Base-by-base conservation (phyloP, 2,888 invertebrate species). In the Coelogynopora nodosa region DNA sequence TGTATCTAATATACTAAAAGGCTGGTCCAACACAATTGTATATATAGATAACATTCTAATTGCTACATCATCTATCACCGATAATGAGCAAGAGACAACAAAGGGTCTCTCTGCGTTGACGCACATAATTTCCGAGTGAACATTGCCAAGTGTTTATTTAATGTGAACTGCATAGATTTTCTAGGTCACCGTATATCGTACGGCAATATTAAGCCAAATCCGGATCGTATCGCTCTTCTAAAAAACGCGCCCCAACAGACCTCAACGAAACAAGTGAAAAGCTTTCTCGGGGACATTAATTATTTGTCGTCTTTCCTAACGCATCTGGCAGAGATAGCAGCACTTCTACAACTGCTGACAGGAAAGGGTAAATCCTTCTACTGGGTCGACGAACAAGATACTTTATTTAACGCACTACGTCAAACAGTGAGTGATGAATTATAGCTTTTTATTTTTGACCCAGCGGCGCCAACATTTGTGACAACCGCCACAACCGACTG, bases 1-100 rank as follows among this genome's bases (percentile, higher is more conserved):
- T 27, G 82, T 82, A 13, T 2, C 82, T 2, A 30, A 5, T 13
- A 5, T 2, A 2, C 31, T 82, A 29, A 2, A 18, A 30, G 82
- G 30, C 30, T 82, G 82, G 10, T 10, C 30, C 1, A 2, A 23
- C 82, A 31, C 31, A 2, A 82, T 82, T 28, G 31, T 31, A 5
- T 82, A 82, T 26, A 82, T 82, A 82, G 82, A 82, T 31, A 30
- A 82, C 31, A 74, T 74, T 74, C 27, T 74, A 74, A 74, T 74
- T 23, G 5, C 5, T 74, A 23, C 74, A 13, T 13, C 74, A 13
- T 13, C 74, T 74, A 2, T 2, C 5, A 74, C 5, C 18, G 74
- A 74, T 2, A 10, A 74, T 23, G 74, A 74, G 2, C 2, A 74
- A 74, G 74, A 74, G 74, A 5, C 23, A 74, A 74, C 5, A 5